These are phyloP conservation scores for Teleogryllus occipitalis DNA, from an alignment of 1,140 invertebrate genomes.

Conservation along the genomic window DNA sequence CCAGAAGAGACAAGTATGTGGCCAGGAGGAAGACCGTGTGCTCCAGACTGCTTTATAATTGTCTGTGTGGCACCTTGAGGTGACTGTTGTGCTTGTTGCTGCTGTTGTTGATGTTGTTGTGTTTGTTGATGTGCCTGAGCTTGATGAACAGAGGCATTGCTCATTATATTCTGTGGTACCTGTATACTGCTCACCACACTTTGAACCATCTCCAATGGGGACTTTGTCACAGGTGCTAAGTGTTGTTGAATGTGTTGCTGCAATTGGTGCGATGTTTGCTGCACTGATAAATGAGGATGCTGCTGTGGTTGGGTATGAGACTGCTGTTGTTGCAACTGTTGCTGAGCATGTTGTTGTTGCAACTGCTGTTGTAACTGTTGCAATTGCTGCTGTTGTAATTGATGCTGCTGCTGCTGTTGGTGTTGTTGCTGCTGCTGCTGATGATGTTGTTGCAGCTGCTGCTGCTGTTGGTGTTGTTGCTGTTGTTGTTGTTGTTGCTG, in stretches of 20 bases:
- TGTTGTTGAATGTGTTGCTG: conserved; percentile 39
- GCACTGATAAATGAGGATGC: not conserved
- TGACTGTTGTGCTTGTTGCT: conserved; percentile 28
- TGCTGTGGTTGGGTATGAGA: conserved; percentile 35
- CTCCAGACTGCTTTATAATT: conserved; percentile 27
- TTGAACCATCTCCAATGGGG: conserved; percentile 70
- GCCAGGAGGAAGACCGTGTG: conserved; percentile 44
- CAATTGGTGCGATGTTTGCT: not conserved
- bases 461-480: conserved; percentile 42
- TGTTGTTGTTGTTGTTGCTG: conserved; percentile 24
- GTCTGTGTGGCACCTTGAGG: conserved; percentile 28
- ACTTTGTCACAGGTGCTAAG: conserved; percentile 46
- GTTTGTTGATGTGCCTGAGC: conserved; percentile 28
- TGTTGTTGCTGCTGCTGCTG: conserved; percentile 27
- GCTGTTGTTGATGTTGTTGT: conserved; percentile 28
- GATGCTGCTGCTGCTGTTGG: conserved; percentile 28
- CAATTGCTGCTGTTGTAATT: conserved; percentile 16
- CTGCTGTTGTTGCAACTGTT: conserved; percentile 33
- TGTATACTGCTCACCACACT: conserved; percentile 69
- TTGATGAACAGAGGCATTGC: conserved; percentile 26
- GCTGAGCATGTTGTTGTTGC: not conserved
- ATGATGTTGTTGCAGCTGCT: conserved; percentile 27
- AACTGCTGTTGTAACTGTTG: not conserved
- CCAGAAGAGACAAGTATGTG: conserved; percentile 66
- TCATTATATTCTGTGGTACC: conserved; percentile 40